phyloP scores from a whole-genome alignment of 2,888 invertebrate genomes.

The Nematopogon swammerdamellus region DNA sequence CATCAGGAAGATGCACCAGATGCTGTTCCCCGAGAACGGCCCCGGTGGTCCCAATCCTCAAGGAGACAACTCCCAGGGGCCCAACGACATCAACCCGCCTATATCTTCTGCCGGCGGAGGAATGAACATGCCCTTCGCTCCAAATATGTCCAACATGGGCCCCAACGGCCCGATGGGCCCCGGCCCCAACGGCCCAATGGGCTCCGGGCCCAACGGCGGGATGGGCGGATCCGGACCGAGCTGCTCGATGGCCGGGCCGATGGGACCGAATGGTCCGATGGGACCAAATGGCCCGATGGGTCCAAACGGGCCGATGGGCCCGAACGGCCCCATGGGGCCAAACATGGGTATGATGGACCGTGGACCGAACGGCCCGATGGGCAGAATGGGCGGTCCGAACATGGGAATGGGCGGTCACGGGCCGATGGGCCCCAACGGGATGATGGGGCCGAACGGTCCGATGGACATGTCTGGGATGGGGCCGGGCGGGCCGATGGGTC shows the following conservation, averaged over 20 bases:
- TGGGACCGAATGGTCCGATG: conserved; percentile 39
- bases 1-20: conserved; percentile 87
- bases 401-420: conserved; percentile 34
- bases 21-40: conserved; percentile 80
- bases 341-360: conserved; percentile 13
- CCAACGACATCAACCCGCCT: conserved; percentile 38
- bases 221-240: conserved; percentile 43
- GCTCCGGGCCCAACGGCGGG: conserved; percentile 39
- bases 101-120: conserved; percentile 10
- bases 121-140: conserved; percentile 25
- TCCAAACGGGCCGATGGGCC: conserved; percentile 23
- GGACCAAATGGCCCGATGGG: conserved; percentile 32
- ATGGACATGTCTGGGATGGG: conserved; percentile 42
- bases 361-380: conserved; percentile 17
- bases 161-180: conserved; percentile 42
- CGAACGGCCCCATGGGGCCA: conserved; percentile 30
- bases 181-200: conserved; percentile 45
- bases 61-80: conserved; percentile 29
- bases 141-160: conserved; percentile 29
- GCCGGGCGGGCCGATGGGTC: conserved; percentile 48
- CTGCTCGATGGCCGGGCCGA: conserved; percentile 47
- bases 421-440: conserved; percentile 37
- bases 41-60: conserved; percentile 21
- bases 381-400: conserved; percentile 24
- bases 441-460: conserved; percentile 43